These are phyloP conservation scores for Scortum barcoo DNA, from an alignment of 2,113 vertebrate genomes.

Conservation along the genomic window DNA sequence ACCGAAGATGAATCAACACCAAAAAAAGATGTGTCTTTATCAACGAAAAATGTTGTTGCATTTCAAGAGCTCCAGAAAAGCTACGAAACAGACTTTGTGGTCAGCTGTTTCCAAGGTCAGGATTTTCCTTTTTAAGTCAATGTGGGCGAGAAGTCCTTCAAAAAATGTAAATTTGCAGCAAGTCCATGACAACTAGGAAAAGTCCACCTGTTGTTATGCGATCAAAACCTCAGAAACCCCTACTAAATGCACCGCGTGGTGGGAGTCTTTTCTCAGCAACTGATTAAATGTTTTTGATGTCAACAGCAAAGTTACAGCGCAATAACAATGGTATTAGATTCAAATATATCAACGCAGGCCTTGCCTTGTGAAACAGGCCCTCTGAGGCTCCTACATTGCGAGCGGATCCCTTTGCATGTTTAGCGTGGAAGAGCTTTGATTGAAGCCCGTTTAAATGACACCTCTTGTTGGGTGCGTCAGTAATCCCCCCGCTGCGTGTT, in stretches of 20 bases:
- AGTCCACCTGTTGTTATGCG: not conserved
- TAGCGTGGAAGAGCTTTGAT: constrained; percentile 64
- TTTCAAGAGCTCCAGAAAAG: not conserved
- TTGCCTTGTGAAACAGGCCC: constrained; percentile 2
- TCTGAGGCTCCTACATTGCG: constrained; percentile 6
- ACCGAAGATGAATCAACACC: too few relatives aligned
- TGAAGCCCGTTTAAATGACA: constrained; percentile 67
- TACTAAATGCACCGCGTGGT: not conserved
- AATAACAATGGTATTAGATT: constrained; percentile 7
- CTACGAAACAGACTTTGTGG: not conserved
- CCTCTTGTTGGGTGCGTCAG: constrained; percentile 56
- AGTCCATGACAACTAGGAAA: not conserved
- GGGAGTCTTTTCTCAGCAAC: not conserved
- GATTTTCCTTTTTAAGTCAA: not conserved
- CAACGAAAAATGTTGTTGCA: too few relatives aligned
- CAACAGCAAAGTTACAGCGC: not conserved
- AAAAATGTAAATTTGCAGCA: not conserved
- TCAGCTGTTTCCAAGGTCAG: not conserved
- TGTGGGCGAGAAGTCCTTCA: not conserved
- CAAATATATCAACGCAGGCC: constrained; percentile 10
- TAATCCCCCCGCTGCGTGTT: constrained; percentile 65
- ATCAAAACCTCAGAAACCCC: not conserved
- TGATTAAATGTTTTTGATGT: not conserved
- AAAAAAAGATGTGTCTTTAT: too few relatives aligned
- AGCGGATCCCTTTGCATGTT: constrained; percentile 28